Evolutionary conservation across 37 sponge, comb jelly and placozoan species (phyloP), one percentile per base, ranked within the genome.

Genomic region (Hormiphora californensis): DNA sequence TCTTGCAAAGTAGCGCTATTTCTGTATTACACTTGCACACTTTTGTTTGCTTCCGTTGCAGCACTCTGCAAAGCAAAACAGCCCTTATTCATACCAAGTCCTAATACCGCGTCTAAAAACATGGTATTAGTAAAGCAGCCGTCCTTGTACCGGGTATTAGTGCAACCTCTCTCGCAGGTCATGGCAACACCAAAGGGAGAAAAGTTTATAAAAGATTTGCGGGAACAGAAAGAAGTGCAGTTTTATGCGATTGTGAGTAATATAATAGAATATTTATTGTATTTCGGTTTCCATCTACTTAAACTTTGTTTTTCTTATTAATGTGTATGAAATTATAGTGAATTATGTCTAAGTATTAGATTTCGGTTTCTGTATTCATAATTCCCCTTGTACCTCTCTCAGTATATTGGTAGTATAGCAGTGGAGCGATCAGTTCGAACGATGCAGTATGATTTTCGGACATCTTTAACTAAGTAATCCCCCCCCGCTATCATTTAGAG

Each of bases 371-470:
- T 19, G 27, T 23, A n/a, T 8, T 59, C 63, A 59, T 23, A 59
- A 23, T 59, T 65, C n/a, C n/a, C n/a, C n/a, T 57, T n/a, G 3
- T 19, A 57, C 21, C 43, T 36, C 1, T 73, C 25, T 12, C 46
- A 73, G 81, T 73, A 73, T 40, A 73, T 73, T 73, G 81, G 81
- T 43, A 73, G 81, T 41, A 73, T 73, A 19, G 0, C 43, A 33
- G 81, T 73, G 12, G 81, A 73, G 21, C 40, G 81, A 17, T 73
- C 81, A 27, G 43, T 73, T 43, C 40, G 81, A 41, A 73, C 81
- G 23, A 32, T 73, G 27, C 81, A 32, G 12, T 73, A 73, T 73
- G 81, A 73, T 33, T 11, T 73, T n/a, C 40, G 81, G 35, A 73
- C 81, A 43, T 43, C 81, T 32, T 43, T 73, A 21, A 73, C 81